These are phyloP conservation scores for Petromus typicus DNA, from an alignment of 2,113 vertebrate genomes.

Conservation along the genomic window DNA sequence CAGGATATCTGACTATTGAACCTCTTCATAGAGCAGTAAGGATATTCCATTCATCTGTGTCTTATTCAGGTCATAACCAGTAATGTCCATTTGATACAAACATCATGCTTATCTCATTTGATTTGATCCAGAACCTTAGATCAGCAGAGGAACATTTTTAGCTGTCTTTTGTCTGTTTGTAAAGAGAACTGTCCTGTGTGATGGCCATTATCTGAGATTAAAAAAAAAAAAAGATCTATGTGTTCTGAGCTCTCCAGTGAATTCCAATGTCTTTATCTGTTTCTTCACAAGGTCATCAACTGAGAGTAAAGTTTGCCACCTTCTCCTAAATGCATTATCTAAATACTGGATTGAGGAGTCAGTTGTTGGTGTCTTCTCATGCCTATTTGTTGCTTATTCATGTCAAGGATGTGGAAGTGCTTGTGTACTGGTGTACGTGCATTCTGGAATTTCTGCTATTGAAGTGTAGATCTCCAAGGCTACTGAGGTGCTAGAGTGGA, in stretches of 20 bases:
- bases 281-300: conserved; percentile 97
- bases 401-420: conserved; percentile 95
- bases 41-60: conserved; percentile 98
- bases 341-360: conserved; percentile 95
- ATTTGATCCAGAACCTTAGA: not conserved
- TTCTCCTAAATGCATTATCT: conserved; percentile 95
- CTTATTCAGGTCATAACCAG: conserved; percentile 91
- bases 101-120: not conserved
- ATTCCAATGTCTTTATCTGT: conserved; percentile 92
- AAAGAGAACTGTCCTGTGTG: conserved; percentile 89
- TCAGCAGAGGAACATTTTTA: not conserved
- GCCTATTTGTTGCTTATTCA: conserved; percentile 98
- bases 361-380: conserved; percentile 97
- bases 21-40: conserved; percentile 92
- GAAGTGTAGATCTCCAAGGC: conserved; percentile 95
- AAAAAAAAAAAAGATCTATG: conserved; percentile 92
- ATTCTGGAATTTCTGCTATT: conserved; percentile 92
- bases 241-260: conserved; percentile 93
- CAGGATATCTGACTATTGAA: conserved; percentile 92
- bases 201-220: conserved; percentile 97
- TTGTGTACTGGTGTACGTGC: conserved; percentile 94
- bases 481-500: conserved; percentile 96
- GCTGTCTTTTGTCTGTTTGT: conserved; percentile 86
- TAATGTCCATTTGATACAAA: conserved; percentile 93
- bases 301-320: conserved; percentile 96